Evolutionary conservation across 2,888 invertebrate species (phyloP), one percentile per base, ranked within the genome.

Genomic region (Pristionchus entomophagus): DNA sequence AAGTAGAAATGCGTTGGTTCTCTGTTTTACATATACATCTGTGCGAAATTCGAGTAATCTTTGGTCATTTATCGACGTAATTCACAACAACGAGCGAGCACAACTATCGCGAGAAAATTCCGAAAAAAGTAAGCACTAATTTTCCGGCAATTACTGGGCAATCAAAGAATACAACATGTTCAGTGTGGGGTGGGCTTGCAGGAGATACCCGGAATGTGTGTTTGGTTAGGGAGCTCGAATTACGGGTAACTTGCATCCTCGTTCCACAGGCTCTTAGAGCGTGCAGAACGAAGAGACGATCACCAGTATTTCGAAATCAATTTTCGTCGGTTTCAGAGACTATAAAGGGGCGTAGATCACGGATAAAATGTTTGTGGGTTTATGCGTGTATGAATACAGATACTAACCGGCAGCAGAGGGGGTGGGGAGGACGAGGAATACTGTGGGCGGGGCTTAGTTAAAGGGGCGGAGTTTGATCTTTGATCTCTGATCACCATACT

Each of bases 401-500:
- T 62, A 62, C 62, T 62, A 62, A 62, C 62, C 62, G 62, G 62
- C 62, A 32, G 10, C 3, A 10, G 17, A 1, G 62, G 29, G 45
- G 6, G 14, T 45, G 45, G 45, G 14, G 45, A 45, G 45, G 45
- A 14, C 8, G 14, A 14, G 45, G 29, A 62, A 62, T 62, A 62
- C 62, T 62, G 62, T 10, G 26, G 56, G 22, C 19, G 51, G n/a
- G n/a, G n/a, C n/a, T n/a, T 51, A 22, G 22, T 22, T 26, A 59
- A 45, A 45, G 77, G 78, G 78, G 49, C 77, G 77, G 77, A 22
- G 45, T 26, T 35, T 73, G 22, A 5, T n/a, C 17, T 6, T 65
- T 65, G 65, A 29, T 32, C 29, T 65, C n/a, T 17, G 73, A 49
- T 80, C 81, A 92, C 92, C 92, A 92, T 17, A 92, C 89, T 8